These are phyloP conservation scores for Gymnoscopelus microlampas DNA, from an alignment of 2,797 vertebrate genomes.

Conservation along the genomic window DNA sequence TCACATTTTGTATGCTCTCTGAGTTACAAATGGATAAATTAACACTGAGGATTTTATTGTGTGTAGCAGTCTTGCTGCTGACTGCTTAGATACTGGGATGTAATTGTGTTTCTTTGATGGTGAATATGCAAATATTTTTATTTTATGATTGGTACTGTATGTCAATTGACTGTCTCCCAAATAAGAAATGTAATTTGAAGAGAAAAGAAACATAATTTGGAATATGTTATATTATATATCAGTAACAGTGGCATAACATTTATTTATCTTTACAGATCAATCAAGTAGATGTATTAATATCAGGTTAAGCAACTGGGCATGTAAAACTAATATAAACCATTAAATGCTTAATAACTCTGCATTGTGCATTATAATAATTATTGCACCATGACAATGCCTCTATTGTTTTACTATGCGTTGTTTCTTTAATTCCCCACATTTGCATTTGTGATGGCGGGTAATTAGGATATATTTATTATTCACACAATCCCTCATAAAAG, in stretches of 20 bases:
- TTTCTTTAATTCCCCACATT: constrained; percentile 71
- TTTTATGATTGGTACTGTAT: constrained; percentile 8
- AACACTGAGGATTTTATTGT: too few species aligned
- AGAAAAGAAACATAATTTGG: too few species aligned
- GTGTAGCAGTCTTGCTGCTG: not conserved
- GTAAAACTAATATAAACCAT: constrained; percentile 46
- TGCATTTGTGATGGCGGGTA: constrained; percentile 76
- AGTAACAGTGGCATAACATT: too few species aligned
- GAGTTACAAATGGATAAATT: too few species aligned
- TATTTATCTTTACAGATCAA: not conserved
- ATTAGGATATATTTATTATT: constrained; percentile 84
- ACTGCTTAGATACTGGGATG: constrained; percentile 17
- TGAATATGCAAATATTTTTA: constrained; percentile 47
- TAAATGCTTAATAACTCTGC: constrained; percentile 63
- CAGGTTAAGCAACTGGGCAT: constrained; percentile 41
- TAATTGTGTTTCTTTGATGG: constrained; percentile 35
- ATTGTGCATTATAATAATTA: constrained; percentile 37
- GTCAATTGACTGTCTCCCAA: too few species aligned
- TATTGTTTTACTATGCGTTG: constrained; percentile 63
- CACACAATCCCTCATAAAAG: constrained; percentile 79
- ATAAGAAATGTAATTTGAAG: too few species aligned
- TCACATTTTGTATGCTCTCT: too few species aligned
- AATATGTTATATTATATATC: too few species aligned
- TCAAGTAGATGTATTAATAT: constrained; percentile 25
- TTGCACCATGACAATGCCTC: constrained; percentile 35